These are phyloP conservation scores for Sphinx pinastri DNA, from an alignment of 2,888 invertebrate species.

Conservation along the genomic window DNA sequence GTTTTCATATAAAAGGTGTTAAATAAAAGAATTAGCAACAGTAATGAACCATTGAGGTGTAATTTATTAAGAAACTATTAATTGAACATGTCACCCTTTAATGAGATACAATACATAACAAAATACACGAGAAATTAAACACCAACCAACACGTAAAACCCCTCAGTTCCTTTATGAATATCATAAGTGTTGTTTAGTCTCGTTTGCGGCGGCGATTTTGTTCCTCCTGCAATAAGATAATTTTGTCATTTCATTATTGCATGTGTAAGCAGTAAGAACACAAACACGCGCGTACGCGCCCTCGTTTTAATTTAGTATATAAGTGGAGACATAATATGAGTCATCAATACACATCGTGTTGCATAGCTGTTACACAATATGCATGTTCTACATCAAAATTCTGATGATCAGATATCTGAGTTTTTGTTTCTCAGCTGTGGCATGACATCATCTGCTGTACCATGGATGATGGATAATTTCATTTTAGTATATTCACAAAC, in stretches of 20 bases:
- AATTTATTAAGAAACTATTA: conserved; percentile 52
- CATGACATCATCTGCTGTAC: no score
- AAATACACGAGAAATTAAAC: conserved; percentile 9
- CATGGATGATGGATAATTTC: no score
- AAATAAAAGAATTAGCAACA: conserved; percentile 23
- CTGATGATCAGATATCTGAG: no score
- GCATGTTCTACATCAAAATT: no score
- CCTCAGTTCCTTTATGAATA: background rate
- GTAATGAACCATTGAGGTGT: conserved; percentile 41
- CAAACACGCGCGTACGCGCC: background rate
- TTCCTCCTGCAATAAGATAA: conserved; percentile 69
- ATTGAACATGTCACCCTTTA: conserved; percentile 32
- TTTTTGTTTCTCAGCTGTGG: no score
- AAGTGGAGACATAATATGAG: no score
- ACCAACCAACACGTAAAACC: background rate
- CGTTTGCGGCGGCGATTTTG: conserved; percentile 80
- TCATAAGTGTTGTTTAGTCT: conserved; percentile 56
- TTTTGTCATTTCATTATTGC: background rate
- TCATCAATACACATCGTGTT: no score
- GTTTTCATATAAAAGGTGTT: no score
- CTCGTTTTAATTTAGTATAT: no score
- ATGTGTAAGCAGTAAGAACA: background rate
- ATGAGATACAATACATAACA: conserved; percentile 23
- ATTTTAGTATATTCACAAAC: no score
- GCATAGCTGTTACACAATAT: no score